Percentiles rank a stretch among this genome's conserved stretches.
phyloP scores from a whole-genome alignment of 2,797 vertebrate species.

The Tarsius wallacei region DNA sequence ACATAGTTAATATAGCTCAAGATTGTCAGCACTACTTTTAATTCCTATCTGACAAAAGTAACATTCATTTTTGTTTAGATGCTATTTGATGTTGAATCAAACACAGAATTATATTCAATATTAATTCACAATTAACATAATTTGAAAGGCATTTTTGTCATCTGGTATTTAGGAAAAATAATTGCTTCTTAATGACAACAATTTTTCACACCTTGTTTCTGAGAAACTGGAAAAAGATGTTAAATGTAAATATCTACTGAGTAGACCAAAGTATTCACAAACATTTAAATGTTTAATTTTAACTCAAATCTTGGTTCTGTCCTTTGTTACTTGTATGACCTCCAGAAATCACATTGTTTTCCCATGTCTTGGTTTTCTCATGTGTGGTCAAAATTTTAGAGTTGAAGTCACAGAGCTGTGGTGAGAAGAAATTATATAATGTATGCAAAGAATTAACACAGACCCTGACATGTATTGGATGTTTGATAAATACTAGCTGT shows the following conservation, averaged over 20 bases:
- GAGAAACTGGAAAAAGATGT: background rate
- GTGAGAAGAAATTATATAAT: background rate
- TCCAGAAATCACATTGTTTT: background rate
- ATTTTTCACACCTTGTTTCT: background rate
- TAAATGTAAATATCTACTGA: background rate
- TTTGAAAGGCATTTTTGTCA: background rate
- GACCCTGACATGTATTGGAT: rapidly evolving
- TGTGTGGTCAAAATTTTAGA: background rate
- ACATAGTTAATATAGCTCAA: constrained; percentile 57
- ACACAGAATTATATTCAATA: background rate
- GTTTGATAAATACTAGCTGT: background rate
- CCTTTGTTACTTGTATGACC: background rate
- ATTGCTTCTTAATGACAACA: background rate
- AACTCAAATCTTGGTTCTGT: background rate
- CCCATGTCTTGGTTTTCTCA: background rate
- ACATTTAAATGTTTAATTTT: background rate
- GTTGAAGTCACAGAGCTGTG: background rate
- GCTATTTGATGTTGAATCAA: background rate
- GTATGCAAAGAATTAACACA: background rate
- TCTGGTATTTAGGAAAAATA: background rate
- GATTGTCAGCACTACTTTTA: background rate
- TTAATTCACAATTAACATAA: background rate
- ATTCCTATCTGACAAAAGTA: background rate
- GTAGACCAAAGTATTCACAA: background rate
- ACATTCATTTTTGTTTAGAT: background rate